Evolutionary conservation across 1,140 invertebrate species (phyloP), one percentile per base, ranked within the genome.

Genomic region (Pseudachorutes palmiensis): DNA sequence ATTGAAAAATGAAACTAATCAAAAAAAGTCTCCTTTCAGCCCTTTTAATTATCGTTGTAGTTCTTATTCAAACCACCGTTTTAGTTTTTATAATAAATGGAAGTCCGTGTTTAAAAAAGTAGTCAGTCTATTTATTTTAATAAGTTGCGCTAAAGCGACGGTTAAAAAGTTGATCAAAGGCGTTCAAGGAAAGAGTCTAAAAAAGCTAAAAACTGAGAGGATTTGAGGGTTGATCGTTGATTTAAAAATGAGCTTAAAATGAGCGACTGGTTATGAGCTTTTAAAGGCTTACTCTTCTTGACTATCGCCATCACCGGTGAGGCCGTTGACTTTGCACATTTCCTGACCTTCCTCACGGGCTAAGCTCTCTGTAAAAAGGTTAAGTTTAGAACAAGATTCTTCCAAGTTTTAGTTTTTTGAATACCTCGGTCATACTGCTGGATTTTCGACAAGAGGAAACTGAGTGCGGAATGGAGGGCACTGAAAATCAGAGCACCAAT

Each of bases 401-500:
- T 5, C 14, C 51, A 16, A 22, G 51, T 5, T 55, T n/a, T n/a
- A n/a, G n/a, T n/a, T n/a, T n/a, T n/a, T n/a, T 16, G 24, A 9
- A 24, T 55, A 55, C 51, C 51, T 55, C 51, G 12, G 12, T 55
- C 51, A 22, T 55, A 55, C 9, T 24, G 3, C 51, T 55, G 5
- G 5, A 55, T 80, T 76, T 75, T 78, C 41, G 75, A 75, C 19
- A 84, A 64, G 33, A 82, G 74, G 41, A 80, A 78, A 74, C 87
- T 85, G 32, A 83, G 70, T 14, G 82, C 70, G 64, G 83, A 80
- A 76, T 90, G 89, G 1, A 88, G 51, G 0, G 81, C 74, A 70
- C 86, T 82, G 62, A 82, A 81, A 1, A 86, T 74, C 32, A 91
- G 78, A 2, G 87, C 82, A 1, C 81, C 83, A 57, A 85, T 79